Conservation (phyloP, 1,140 invertebrate species). For the Megalopta genalis region DNA sequence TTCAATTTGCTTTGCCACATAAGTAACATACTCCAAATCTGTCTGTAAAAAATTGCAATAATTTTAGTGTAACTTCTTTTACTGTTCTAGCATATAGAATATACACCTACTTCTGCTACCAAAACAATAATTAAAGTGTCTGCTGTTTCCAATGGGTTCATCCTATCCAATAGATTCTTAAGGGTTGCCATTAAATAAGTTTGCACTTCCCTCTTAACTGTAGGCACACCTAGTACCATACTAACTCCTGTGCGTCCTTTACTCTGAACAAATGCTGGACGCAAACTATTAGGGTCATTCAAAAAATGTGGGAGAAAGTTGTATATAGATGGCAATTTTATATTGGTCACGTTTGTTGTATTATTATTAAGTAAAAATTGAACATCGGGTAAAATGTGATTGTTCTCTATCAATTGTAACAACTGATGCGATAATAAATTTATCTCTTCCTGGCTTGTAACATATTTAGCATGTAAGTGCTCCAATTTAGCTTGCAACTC, state of each 20-base stretch:
- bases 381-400: conserved; percentile 73
- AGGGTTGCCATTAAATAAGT: conserved; percentile 93
- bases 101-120: conserved; percentile 88
- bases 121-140: conserved; percentile 94
- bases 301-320: conserved; percentile 94
- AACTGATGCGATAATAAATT: conserved; percentile 74
- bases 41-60: conserved; percentile 79
- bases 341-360: conserved; percentile 73
- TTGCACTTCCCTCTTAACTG: conserved; percentile 93
- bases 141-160: conserved; percentile 88
- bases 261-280: conserved; percentile 89
- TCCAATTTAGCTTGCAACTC: conserved; percentile 83
- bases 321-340: conserved; percentile 87
- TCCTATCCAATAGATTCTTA: conserved; percentile 91
- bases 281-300: conserved; percentile 87
- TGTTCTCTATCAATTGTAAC: conserved; percentile 71
- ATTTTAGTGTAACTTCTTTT: conserved; percentile 40
- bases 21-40: conserved; percentile 86
- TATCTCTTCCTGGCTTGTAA: conserved; percentile 80
- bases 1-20: conserved; percentile 88
- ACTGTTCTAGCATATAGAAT: not conserved
- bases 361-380: conserved; percentile 74
- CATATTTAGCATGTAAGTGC: conserved; percentile 81
- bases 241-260: conserved; percentile 88
- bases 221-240: conserved; percentile 93